Percentiles rank a stretch among this genome's conserved stretches.
phyloP scores from a whole-genome alignment of 2,888 invertebrate genomes.

The Limnephilus lunatus region DNA sequence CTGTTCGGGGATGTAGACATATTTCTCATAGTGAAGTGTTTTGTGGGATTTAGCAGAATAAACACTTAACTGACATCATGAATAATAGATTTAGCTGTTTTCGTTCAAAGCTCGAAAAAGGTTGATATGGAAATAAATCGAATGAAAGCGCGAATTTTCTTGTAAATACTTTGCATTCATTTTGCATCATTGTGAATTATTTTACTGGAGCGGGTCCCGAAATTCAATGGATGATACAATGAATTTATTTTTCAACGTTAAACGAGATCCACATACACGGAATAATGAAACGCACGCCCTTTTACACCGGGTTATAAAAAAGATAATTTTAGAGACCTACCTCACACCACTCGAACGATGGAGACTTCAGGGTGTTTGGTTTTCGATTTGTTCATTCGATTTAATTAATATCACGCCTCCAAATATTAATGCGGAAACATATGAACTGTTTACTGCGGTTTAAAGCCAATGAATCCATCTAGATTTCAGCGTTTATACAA shows the following conservation, averaged over 20 bases:
- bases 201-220: neutral
- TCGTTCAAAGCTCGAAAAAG: neutral
- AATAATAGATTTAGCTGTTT: constrained; percentile 32
- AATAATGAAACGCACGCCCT: no score
- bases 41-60: constrained; percentile 39
- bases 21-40: neutral
- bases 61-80: constrained; percentile 37
- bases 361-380: no score
- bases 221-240: neutral
- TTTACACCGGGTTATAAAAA: no score
- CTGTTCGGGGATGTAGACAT: neutral
- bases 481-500: no score
- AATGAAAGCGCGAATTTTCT: neutral
- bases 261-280: neutral
- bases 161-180: constrained; percentile 6
- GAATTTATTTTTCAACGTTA: neutral
- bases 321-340: no score
- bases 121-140: neutral
- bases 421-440: no score
- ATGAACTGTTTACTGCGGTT: no score
- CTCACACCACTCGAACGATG: no score
- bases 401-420: no score
- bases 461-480: no score
- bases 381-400: no score
- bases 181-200: neutral